Evolutionary conservation across 2,113 vertebrate species (phyloP), one percentile per base, ranked within the genome.

Genomic region (Prionailurus viverrinus): DNA sequence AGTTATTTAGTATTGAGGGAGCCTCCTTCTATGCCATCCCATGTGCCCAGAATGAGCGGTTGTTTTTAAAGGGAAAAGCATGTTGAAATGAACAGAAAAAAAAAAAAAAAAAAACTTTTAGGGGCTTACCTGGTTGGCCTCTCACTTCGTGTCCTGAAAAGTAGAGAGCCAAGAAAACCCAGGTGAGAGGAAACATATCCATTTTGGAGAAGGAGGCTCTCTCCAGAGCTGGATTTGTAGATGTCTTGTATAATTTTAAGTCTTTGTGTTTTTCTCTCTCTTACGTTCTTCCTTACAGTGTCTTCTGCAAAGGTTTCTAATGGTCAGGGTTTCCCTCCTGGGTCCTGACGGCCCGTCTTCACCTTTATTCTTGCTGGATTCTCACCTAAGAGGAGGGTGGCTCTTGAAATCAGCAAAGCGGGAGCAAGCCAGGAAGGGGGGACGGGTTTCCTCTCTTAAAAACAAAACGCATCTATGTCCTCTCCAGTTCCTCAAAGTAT

Each of bases 81-180:
- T 69, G 81, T 81, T 93, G 82, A 97, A 96, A 94, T 79, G 63
- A 73, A 96, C 12, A 86, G 81, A 80, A 10, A 63, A 39, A 87
- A 88, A 84, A 84, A 41, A 98, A 98, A 39, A 86, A 87, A 80
- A 91, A 36, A 98, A 98, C 97, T 98, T 98, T 94, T 63, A 55
- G n/a, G 31, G 68, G 69, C 98, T 99, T 99, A 99, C 99, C 99
- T 99, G 99, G 99, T 74, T 99, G 99, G 86, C 99, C 99, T 97
- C 91, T 95, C 96, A 98, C 99, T 95, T 98, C 93, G 13, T 98
- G 97, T 90, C 99, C 98, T 71, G 98, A 97, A 95, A 99, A 98
- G 98, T 98, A 97, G 92, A 99, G 98, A 94, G 92, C 98, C 94
- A 99, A 98, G 99, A 99, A 99, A 99, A 99, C 99, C 99, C 99